These are phyloP conservation scores for Emberiza fucata DNA, from an alignment of 2,113 vertebrate genomes.

Conservation along the genomic window DNA sequence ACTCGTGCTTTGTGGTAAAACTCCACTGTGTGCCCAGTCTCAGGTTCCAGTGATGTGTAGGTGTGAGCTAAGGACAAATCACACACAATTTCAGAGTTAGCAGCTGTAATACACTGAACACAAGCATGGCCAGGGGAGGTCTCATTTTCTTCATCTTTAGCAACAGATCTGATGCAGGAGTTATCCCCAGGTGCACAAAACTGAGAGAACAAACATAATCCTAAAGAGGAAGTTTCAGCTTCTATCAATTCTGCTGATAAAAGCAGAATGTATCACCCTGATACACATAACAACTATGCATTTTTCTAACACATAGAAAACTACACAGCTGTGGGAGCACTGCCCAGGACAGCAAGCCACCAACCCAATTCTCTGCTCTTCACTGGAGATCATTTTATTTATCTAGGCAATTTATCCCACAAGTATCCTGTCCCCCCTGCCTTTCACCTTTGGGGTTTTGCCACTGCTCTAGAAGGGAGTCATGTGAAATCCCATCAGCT, in stretches of 20 bases:
- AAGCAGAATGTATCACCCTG: neutral
- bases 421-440: neutral
- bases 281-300: neutral
- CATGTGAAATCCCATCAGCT: neutral
- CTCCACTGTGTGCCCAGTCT: slow-evolving; percentile 76
- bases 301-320: neutral
- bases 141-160: neutral
- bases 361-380: neutral
- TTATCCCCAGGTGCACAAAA: neutral
- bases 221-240: neutral
- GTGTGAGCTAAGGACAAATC: slow-evolving; percentile 73
- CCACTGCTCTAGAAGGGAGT: neutral
- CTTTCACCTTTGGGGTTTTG: neutral
- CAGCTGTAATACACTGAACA: neutral
- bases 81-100: neutral
- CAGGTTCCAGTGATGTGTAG: slow-evolving; percentile 64
- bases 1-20: slow-evolving; percentile 72
- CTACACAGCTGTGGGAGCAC: neutral
- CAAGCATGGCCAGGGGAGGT: neutral
- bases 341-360: neutral
- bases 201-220: neutral
- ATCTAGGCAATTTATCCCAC: neutral
- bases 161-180: neutral
- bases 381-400: neutral
- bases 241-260: neutral